These are phyloP conservation scores for Danio tinwini DNA, from an alignment of 2,797 vertebrate species.

Conservation along the genomic window DNA sequence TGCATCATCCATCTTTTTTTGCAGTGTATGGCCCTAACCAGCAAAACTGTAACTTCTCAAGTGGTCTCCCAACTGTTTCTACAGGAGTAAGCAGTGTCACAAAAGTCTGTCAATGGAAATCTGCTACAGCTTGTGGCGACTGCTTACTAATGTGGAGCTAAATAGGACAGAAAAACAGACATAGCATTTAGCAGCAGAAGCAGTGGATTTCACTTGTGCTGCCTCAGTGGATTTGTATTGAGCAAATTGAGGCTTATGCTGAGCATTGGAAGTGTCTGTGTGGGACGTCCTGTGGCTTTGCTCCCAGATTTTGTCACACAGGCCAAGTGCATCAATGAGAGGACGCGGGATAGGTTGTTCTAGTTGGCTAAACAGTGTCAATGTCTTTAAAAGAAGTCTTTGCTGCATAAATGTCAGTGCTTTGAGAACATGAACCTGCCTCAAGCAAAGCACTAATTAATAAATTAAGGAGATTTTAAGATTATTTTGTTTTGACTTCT, in stretches of 20 bases:
- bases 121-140: slow-evolving; percentile 5
- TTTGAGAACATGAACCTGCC: slow-evolving; percentile 6
- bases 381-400: slow-evolving; percentile 27
- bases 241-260: slow-evolving; percentile 16
- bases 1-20: not conserved
- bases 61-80: not conserved
- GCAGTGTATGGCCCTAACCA: not conserved
- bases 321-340: slow-evolving; percentile 14
- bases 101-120: slow-evolving; percentile 16
- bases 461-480: not conserved
- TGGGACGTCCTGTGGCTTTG: slow-evolving; percentile 45
- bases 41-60: not conserved
- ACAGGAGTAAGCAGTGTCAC: not conserved
- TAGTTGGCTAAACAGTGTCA: slow-evolving; percentile 8
- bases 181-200: slow-evolving; percentile 40
- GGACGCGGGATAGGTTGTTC: slow-evolving; percentile 22
- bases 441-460: slow-evolving; percentile 11
- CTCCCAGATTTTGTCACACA: slow-evolving; percentile 51
- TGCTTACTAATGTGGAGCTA: slow-evolving; percentile 39
- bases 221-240: slow-evolving; percentile 47
- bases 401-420: slow-evolving; percentile 9
- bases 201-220: slow-evolving; percentile 33
- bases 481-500: not conserved
- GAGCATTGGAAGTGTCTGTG: slow-evolving; percentile 7
- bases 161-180: slow-evolving; percentile 41